Conservation (phyloP, 30 jellyfish, hydroid and myxozoan species). For the Mastigias papua region DNA sequence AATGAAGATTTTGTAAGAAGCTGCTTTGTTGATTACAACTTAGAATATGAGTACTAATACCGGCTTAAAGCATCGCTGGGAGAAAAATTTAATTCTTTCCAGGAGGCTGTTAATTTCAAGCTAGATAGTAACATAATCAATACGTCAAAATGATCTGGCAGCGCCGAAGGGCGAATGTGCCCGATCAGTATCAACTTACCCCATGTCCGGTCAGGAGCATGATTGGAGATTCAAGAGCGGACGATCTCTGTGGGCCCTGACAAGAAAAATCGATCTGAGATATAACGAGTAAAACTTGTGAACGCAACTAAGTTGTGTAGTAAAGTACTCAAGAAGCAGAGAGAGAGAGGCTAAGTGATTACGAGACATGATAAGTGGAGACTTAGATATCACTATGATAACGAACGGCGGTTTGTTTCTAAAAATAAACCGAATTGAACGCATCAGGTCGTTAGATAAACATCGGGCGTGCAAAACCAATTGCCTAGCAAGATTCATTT, state of each 20-base stretch:
- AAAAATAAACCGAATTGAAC: neutral
- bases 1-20: no score
- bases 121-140: no score
- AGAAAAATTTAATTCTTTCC: no score
- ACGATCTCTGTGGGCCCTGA: conserved; percentile 81
- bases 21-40: no score
- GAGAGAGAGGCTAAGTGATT: no score
- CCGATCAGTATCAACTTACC: conserved; percentile 26
- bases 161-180: neutral
- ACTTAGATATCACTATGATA: neutral
- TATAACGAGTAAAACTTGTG: no score
- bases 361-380: no score
- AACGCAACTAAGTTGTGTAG: neutral
- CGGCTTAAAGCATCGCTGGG: no score
- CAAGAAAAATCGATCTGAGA: neutral
- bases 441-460: neutral
- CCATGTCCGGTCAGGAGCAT: conserved; percentile 82
- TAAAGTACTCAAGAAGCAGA: no score
- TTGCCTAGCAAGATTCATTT: no score
- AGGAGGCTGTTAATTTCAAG: no score
- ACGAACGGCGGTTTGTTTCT: neutral
- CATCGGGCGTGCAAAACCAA: neutral
- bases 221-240: conserved; percentile 76
- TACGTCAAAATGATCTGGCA: neutral
- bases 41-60: no score